phyloP scores from a whole-genome alignment of 2,797 vertebrate species.

The Leptodactylus fallax region DNA sequence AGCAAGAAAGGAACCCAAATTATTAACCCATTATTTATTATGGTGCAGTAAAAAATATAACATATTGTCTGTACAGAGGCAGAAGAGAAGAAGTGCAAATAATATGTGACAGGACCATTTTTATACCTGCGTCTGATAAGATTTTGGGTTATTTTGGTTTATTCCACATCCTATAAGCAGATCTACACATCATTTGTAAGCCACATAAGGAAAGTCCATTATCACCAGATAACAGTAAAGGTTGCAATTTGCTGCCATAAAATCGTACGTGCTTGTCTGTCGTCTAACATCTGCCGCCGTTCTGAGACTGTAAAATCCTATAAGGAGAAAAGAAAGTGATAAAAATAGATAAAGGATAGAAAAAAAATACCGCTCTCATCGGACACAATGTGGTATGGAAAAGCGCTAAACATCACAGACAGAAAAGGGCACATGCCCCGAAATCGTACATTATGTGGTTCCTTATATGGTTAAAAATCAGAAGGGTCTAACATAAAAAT shows the following conservation, averaged over 20 bases:
- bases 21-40: no score
- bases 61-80: no score
- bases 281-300: constrained; percentile 27
- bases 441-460: background rate
- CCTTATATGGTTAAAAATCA: background rate
- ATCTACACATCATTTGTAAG: constrained; percentile 4
- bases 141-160: background rate
- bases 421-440: background rate
- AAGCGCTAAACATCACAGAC: background rate
- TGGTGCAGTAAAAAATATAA: no score
- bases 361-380: background rate
- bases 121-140: background rate
- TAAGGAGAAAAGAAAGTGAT: constrained; percentile 15
- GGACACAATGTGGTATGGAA: background rate
- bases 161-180: background rate
- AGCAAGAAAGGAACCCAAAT: no score
- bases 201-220: constrained; percentile 20
- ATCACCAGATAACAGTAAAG: constrained; percentile 24
- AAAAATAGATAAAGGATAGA: constrained; percentile 30
- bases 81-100: no score
- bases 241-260: constrained; percentile 16
- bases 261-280: background rate
- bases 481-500: background rate
- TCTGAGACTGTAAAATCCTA: constrained; percentile 5
- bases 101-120: no score